A percentile compares a stretch with the other conserved stretches of the same genome.
phyloP scores from a whole-genome alignment of 1,140 invertebrate genomes.

The Zophobas atratus region DNA sequence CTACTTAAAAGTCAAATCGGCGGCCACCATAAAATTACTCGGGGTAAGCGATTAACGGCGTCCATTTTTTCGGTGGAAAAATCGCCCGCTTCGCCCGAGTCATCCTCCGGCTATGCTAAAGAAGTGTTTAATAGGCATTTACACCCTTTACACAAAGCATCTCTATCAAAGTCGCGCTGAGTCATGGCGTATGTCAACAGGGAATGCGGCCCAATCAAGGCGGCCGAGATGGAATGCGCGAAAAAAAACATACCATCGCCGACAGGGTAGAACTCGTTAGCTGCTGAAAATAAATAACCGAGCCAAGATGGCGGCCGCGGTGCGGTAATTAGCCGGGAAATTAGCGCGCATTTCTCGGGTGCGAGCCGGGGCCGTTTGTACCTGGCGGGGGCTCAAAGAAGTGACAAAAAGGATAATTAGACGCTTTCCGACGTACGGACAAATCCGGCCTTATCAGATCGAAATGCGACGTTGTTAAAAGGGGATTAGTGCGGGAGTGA shows the following conservation, averaged over 20 bases:
- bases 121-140: conserved; percentile 59
- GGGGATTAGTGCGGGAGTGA: not conserved
- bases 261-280: conserved; percentile 38
- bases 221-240: conserved; percentile 53
- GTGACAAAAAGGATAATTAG: not conserved
- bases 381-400: not conserved
- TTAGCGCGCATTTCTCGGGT: not conserved
- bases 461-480: not conserved
- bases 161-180: conserved; percentile 57
- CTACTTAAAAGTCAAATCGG: conserved; percentile 35
- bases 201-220: conserved; percentile 58
- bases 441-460: not conserved
- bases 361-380: too few relatives aligned
- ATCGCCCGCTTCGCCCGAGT: conserved; percentile 48
- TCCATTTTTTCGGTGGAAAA: conserved; percentile 39
- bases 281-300: conserved; percentile 32
- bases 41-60: conserved; percentile 48
- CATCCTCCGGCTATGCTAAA: conserved; percentile 49
- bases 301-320: conserved; percentile 36
- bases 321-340: not conserved
- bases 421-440: not conserved
- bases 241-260: conserved; percentile 46
- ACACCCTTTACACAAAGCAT: conserved; percentile 58
- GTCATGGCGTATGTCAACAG: conserved; percentile 59
- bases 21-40: conserved; percentile 50